Base-by-base conservation (phyloP, 1,140 invertebrate genomes). In the Diabrotica virgifera region DNA sequence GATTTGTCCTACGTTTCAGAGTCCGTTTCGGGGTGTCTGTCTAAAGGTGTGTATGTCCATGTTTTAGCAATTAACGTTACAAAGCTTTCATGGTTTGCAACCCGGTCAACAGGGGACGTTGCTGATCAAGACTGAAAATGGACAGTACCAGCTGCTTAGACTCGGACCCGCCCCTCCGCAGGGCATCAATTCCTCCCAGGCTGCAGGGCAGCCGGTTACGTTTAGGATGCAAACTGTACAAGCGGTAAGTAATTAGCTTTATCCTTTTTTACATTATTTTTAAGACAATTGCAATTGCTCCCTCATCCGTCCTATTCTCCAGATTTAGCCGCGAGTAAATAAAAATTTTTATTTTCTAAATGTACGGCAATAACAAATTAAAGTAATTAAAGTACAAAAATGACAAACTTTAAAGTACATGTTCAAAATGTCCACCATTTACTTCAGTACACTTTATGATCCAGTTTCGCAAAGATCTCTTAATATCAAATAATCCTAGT, bases 41-140 rank as follows among this genome's bases (percentile, higher is more conserved):
- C 69, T 70, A 70, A 70, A 62, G 35, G 58, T 70, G 69, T 70
- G 53, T 60, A 54, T 70, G 56, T 67, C 65, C 62, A 65, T 70
- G 65, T 77, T 78, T 64, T 74, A 79, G 77, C 77, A 79, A 89
- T 91, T 94, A 82, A 92, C 91, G 68, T 84, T 95, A 76, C 89
- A 94, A 86, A 87, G 89, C 79, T 84, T 92, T 69, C 92, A 90
- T 82, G 89, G 86, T 78, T 86, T 92, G 72, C 90, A 87, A 82
- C 88, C 87, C 75, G 93, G 89, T 78, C 90, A 89, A 81, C 92
- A 87, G 79, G 90, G 90, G 74, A 91, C 93, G 82, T 84, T 96
- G 74, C 84, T 96, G 70, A 82, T 97, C 75, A 96, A 96, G 84
- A 96, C 94, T 77, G 95, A 97, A 83, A 95, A 93, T 85, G 95